Base-by-base conservation (phyloP, 1,140 invertebrate genomes). In the Eubasilissa regina region DNA sequence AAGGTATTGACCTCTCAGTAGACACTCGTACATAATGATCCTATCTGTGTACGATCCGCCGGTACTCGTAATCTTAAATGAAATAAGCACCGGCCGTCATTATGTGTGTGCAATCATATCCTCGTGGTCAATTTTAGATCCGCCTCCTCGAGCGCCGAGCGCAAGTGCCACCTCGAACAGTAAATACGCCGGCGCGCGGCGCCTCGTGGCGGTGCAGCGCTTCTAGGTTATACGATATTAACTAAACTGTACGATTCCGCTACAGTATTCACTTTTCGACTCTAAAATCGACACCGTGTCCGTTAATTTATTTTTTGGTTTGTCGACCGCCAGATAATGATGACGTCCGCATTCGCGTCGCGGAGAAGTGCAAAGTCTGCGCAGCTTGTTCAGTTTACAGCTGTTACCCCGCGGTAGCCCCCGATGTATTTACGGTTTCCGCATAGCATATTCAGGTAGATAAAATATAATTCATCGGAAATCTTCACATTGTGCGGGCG, bases 391-490 rank as follows among this genome's bases (percentile, higher is more conserved):
- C 62, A 4, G 56, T 4, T 35, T 19, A 43, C 25, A 66, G 62
- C 56, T 44, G 62, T 44, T 44, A 21, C 62, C 25, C 62, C 62
- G 35, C 11, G 35, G 25, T 35, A 66, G 62, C 13, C 62, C 13
- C 62, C 62, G 44, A 66, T 44, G 62, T 66, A 66, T 66, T 66
- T 66, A 66, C 17, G 62, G 62, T 66, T 66, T 45, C 62, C 25
- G 58, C 58, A 19, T 19, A 62, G 9, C n/a, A n/a, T 62, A 15
- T 21, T 15, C 62, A 47, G 43, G 25, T 43, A 13, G 43, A 66
- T 44, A 44, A 44, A 66, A 12, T 21, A 17, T n/a, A n/a, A n/a
- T n/a, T n/a, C 58, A 13, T 21, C 58, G 58, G 4, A 64, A 19
- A 64, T 64, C 60, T 64, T 25, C 60, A 9, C 4, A 35, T 35